Percentiles rank a stretch among this genome's conserved stretches.
These are phyloP conservation scores for Hemiprocne comata DNA, from an alignment of 2,113 vertebrate genomes.

Conservation along the genomic window DNA sequence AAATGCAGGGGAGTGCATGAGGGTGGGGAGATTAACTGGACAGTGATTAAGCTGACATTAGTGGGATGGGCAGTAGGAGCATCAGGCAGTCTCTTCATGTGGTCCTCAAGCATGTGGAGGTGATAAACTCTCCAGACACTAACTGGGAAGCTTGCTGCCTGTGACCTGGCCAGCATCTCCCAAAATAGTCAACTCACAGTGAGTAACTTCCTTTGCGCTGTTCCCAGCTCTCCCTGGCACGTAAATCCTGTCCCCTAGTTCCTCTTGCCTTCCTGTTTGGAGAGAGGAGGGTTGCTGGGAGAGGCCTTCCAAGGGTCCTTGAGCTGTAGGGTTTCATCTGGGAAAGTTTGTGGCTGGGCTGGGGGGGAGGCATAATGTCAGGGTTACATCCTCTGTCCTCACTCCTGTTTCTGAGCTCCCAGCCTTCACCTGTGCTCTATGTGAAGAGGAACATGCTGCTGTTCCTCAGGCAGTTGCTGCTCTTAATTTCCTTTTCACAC, in stretches of 20 bases:
- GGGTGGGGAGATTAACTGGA: not conserved
- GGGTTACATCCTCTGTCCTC: slow-evolving; percentile 45
- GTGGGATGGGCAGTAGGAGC: not conserved
- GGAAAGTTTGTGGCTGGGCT: slow-evolving; percentile 33
- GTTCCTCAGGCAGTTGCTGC: not conserved
- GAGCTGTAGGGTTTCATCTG: slow-evolving; percentile 52
- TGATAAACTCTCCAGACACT: slow-evolving; percentile 42
- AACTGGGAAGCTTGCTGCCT: slow-evolving; percentile 32
- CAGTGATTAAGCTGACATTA: not conserved
- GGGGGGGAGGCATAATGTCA: slow-evolving; percentile 37
- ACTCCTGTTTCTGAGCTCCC: not conserved
- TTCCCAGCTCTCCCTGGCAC: slow-evolving; percentile 67
- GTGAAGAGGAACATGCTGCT: not conserved
- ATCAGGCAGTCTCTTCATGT: slow-evolving; percentile 18
- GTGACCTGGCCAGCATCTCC: slow-evolving; percentile 66
- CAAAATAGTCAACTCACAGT: slow-evolving; percentile 57
- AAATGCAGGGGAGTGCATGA: not conserved
- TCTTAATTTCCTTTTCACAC: slow-evolving; percentile 47
- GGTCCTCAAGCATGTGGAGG: not conserved
- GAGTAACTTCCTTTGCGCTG: slow-evolving; percentile 67
- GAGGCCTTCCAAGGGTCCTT: slow-evolving; percentile 53
- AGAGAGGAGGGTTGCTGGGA: slow-evolving; percentile 50
- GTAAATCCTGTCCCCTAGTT: slow-evolving; percentile 71
- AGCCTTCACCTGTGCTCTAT: slow-evolving; percentile 51
- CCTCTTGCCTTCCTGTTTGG: slow-evolving; percentile 69